Evolutionary conservation across 2,113 vertebrate species (phyloP).

Genomic region (Tinamus guttatus): DNA sequence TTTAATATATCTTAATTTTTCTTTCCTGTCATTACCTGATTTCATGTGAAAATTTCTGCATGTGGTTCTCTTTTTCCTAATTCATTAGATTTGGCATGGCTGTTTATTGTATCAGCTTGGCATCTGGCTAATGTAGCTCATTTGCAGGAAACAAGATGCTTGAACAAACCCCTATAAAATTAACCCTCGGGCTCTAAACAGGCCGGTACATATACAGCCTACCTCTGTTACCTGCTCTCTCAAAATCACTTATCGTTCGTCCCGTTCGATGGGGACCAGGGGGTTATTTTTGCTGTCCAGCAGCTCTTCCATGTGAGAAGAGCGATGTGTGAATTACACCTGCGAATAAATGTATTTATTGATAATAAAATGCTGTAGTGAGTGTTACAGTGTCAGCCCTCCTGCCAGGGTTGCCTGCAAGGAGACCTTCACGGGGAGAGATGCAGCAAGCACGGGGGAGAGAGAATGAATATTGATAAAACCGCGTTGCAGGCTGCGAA

Average conservation of each 20-base stretch:
- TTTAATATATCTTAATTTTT: conserved; percentile 60
- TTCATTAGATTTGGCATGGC: conserved; percentile 74
- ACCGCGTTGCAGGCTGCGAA: not conserved
- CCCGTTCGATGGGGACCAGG: not conserved
- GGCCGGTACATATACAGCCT: not conserved
- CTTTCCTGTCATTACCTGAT: conserved; percentile 73
- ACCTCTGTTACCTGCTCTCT: conserved; percentile 5
- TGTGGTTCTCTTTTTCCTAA: conserved; percentile 61
- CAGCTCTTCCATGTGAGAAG: conserved; percentile 45
- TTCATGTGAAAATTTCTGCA: conserved; percentile 67
- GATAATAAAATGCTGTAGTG: not conserved
- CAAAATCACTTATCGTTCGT: conserved; percentile 48
- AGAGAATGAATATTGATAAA: conserved; percentile 32
- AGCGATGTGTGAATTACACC: not conserved
- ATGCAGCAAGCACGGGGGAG: not conserved
- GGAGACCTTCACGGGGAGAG: conserved; percentile 3
- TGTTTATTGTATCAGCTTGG: conserved; percentile 71
- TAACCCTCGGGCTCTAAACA: conserved; percentile 47
- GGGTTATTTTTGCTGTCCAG: conserved; percentile 24
- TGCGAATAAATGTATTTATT: not conserved
- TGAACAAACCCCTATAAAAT: not conserved
- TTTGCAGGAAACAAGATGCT: conserved; percentile 58
- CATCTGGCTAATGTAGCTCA: conserved; percentile 73
- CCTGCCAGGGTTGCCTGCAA: not conserved
- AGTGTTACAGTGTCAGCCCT: conserved; percentile 1